Evolutionary conservation across 1,140 invertebrate species (phyloP).

Genomic region (Caerostris extrusa): DNA sequence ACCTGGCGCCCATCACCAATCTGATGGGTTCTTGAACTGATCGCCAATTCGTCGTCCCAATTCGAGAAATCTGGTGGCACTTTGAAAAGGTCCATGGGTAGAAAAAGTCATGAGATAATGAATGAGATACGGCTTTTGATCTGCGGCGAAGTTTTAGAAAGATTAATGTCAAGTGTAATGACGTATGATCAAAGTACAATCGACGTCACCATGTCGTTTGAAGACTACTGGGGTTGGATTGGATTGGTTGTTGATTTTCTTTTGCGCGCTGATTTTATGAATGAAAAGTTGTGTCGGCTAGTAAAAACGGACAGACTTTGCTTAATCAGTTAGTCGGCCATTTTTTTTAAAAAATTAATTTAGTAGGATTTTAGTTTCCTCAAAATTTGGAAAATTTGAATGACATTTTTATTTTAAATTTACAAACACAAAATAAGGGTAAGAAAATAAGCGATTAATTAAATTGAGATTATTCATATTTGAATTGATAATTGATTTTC

Average conservation of each 20-base stretch:
- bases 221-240: constrained; percentile 38
- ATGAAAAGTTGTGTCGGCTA: neutral
- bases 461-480: too few relatives aligned
- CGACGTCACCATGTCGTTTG: constrained; percentile 47
- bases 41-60: constrained; percentile 12
- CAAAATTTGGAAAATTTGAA: too few relatives aligned
- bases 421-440: too few relatives aligned
- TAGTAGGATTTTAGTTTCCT: too few relatives aligned
- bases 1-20: constrained; percentile 5
- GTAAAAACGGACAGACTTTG: neutral
- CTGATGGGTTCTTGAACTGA: constrained; percentile 30
- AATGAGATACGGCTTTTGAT: constrained; percentile 63
- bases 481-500: too few relatives aligned
- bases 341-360: neutral
- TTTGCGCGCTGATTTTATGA: constrained; percentile 16
- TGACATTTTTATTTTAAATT: too few relatives aligned
- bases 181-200: constrained; percentile 65
- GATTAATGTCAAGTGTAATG: constrained; percentile 63
- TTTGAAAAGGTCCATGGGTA: constrained; percentile 62
- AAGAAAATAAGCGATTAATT: too few relatives aligned
- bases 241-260: constrained; percentile 31
- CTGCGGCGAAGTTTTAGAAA: constrained; percentile 60
- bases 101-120: constrained; percentile 63
- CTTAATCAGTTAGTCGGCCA: neutral
- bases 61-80: constrained; percentile 45